A percentile compares a stretch with the other conserved stretches of the same genome.
phyloP scores from a whole-genome alignment of 2,113 vertebrate genomes.

The Burhinus bistriatus region DNA sequence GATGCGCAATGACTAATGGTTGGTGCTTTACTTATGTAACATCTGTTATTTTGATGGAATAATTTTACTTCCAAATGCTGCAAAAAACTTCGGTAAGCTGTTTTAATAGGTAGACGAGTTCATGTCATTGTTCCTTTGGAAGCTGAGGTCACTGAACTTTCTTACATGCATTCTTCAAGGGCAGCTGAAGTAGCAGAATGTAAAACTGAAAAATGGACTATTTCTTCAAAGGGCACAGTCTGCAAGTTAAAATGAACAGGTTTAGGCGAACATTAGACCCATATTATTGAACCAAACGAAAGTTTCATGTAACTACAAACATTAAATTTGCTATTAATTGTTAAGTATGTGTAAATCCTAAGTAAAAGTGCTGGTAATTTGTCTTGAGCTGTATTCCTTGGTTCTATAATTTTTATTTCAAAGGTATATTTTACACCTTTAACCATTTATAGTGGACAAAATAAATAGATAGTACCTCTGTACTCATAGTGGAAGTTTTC shows the following conservation, averaged over 20 bases:
- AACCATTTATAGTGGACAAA: not conserved
- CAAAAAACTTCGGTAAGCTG: constrained; percentile 81
- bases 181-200: constrained; percentile 88
- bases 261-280: constrained; percentile 52
- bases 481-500: not conserved
- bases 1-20: constrained; percentile 76
- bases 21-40: constrained; percentile 75
- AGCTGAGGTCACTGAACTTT: constrained; percentile 77
- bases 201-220: constrained; percentile 81
- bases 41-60: constrained; percentile 81
- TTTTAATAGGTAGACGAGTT: constrained; percentile 83
- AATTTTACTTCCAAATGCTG: constrained; percentile 77
- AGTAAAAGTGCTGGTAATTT: constrained; percentile 69
- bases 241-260: constrained; percentile 70
- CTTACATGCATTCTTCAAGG: constrained; percentile 75
- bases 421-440: not conserved
- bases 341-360: constrained; percentile 70
- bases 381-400: constrained; percentile 52
- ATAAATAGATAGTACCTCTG: not conserved
- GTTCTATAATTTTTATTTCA: not conserved
- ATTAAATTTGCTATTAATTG: constrained; percentile 79
- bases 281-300: constrained; percentile 74
- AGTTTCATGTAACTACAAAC: constrained; percentile 76
- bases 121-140: constrained; percentile 69
- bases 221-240: constrained; percentile 69